Conservation (phyloP, 2,113 vertebrate species). For the Ailurus styani region DNA sequence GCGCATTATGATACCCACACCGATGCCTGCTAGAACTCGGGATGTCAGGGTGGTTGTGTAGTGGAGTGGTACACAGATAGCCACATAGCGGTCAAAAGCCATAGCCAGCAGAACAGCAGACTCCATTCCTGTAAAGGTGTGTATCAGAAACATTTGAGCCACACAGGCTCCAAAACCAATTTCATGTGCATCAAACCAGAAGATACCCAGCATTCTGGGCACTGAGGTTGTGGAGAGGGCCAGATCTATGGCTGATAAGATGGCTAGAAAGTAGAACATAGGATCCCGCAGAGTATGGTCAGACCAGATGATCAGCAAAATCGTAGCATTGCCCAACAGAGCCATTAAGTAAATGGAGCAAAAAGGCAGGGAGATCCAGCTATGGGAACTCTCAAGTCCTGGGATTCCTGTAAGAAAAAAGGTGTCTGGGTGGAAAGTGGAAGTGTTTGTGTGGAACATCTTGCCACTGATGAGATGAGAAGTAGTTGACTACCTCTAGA, state of each 20-base stretch:
- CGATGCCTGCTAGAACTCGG: not conserved
- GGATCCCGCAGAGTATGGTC: not conserved
- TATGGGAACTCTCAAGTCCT: conserved; percentile 34
- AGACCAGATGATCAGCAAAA: conserved; percentile 28
- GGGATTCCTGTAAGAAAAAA: conserved; percentile 48
- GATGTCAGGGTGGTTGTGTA: not conserved
- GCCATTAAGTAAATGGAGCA: conserved; percentile 40
- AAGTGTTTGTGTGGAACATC: not conserved
- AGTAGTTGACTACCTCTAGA: not conserved
- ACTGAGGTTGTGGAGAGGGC: conserved; percentile 49
- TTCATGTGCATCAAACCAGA: no score
- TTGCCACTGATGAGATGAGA: not conserved
- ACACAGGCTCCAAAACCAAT: conserved; percentile 56
- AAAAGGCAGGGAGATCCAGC: conserved; percentile 39
- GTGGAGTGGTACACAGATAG: conserved; percentile 2
- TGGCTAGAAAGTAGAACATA: conserved; percentile 51
- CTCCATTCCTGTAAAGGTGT: conserved; percentile 45
- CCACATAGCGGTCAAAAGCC: conserved; percentile 45
- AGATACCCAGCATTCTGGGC: conserved; percentile 44
- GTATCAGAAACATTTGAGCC: conserved; percentile 61
- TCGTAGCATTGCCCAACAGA: conserved; percentile 18
- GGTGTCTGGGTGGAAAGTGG: not conserved
- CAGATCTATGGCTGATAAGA: conserved; percentile 32
- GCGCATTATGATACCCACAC: not conserved
- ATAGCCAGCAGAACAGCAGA: conserved; percentile 29